Evolutionary conservation across 2,797 vertebrate genomes (phyloP), one percentile per base, ranked within the genome.

Genomic region (Merluccius polli): DNA sequence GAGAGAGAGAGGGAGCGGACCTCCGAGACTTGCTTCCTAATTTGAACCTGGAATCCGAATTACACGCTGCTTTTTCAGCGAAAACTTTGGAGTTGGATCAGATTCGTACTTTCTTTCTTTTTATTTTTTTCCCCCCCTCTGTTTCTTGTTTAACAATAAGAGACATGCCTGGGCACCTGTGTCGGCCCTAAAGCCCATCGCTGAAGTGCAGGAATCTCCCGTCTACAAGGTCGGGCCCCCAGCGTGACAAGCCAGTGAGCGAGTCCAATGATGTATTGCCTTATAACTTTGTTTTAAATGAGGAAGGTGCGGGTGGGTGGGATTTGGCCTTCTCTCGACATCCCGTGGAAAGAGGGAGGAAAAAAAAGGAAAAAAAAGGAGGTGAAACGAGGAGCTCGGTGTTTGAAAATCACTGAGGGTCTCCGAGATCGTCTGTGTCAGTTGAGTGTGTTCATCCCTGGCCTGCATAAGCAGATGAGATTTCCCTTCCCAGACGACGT

Each of bases 241-340:
- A 8, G 33, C 33, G 33, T 88, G 86, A 88, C 85, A 86, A 84
- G 77, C 72, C 76, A 27, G 75, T 86, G 87, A 85, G 88, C 84
- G 82, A 81, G 12, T 80, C n/a, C 82, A 36, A 69, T 80, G 82
- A 87, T 65, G 59, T 86, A 86, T 81, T 87, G 86, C 88, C 80
- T 88, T 83, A 72, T 79, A 75, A 80, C 76, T 87, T 88, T 87
- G 81, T 88, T 89, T 90, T 83, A 85, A 89, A 86, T 86, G 81
- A 86, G 84, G 76, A 78, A 8, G 48, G 6, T 59, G 48, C 73
- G 78, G 81, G 82, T 82, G 71, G 48, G 27, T 65, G 21, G 16
- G n/a, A 32, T 68, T 75, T 44, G 41, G 41, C 41, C 74, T 78
- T 68, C 16, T 13, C 24, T 81, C 84, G 7, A 35, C 33, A 21